A percentile compares a stretch with the other conserved stretches of the same genome.
Evolutionary conservation across 2,888 invertebrate species (phyloP).

Genomic region (Heliconius charithonia): DNA sequence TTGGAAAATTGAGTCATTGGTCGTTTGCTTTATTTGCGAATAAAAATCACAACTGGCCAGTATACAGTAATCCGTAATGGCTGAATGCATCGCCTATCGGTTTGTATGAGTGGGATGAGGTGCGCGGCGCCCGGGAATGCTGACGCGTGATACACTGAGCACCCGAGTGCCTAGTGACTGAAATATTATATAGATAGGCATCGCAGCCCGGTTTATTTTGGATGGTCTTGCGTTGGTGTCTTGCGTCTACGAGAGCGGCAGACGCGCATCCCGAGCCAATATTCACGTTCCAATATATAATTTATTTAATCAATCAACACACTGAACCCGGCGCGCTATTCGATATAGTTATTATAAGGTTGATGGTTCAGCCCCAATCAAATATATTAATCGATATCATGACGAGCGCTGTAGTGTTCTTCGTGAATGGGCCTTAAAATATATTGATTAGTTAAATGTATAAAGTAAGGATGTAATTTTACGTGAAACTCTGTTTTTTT

Average conservation of each 20-base stretch:
- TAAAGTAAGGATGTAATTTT: background rate
- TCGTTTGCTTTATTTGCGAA: conserved; percentile 6
- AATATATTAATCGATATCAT: conserved; percentile 14
- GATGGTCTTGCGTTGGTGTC: conserved; percentile 61
- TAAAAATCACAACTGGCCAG: background rate
- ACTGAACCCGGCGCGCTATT: conserved; percentile 14
- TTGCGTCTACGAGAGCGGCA: conserved; percentile 61
- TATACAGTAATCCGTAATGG: background rate
- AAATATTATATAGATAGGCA: conserved; percentile 68
- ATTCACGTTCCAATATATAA: conserved; percentile 59
- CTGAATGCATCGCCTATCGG: conserved; percentile 3
- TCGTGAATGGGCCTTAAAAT: background rate
- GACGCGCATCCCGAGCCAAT: conserved; percentile 59
- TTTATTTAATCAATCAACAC: conserved; percentile 43
- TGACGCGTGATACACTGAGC: conserved; percentile 54
- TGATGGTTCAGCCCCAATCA: conserved; percentile 7
- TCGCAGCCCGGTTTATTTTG: conserved; percentile 69
- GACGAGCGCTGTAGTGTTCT: background rate
- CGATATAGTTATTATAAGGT: conserved; percentile 28
- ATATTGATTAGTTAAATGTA: background rate
- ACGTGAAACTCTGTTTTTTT: background rate
- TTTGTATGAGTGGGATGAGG: conserved; percentile 17
- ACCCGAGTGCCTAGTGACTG: conserved; percentile 62
- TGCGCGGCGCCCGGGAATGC: conserved; percentile 53
- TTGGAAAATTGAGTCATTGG: background rate